Percentiles rank a stretch among this genome's conserved stretches.
Conservation (phyloP, 2,888 invertebrate genomes). For the Diploptera punctata region DNA sequence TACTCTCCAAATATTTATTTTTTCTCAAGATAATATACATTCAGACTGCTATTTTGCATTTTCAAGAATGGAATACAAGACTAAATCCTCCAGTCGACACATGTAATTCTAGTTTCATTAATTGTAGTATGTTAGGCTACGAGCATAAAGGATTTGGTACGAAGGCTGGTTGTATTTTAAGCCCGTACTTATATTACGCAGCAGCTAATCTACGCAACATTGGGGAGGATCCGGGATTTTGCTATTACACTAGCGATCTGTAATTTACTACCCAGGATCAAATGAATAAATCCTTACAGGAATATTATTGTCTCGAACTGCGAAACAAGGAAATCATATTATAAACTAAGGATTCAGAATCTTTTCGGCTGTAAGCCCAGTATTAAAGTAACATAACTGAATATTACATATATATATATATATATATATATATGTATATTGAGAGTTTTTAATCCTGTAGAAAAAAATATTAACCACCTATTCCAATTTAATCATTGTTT, state of each 20-base stretch:
- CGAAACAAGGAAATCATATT: neutral
- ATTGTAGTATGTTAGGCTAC: neutral
- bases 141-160: neutral
- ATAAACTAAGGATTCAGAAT: neutral
- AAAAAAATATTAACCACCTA: too few species aligned
- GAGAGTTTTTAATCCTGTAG: too few species aligned
- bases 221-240: neutral
- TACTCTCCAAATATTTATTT: too few species aligned
- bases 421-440: too few species aligned
- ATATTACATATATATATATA: too few species aligned
- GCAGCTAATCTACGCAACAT: too few species aligned
- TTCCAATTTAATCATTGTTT: too few species aligned
- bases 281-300: neutral
- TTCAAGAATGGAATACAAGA: neutral
- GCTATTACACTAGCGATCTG: neutral
- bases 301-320: neutral
- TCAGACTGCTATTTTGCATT: too few species aligned
- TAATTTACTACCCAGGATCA: neutral
- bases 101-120: conserved; percentile 14
- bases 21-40: too few species aligned
- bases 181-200: too few species aligned
- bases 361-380: too few species aligned
- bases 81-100: neutral
- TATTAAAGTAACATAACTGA: too few species aligned
- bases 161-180: neutral